Evolutionary conservation across 2,113 vertebrate genomes (phyloP).

Genomic region (Microcebus ravelobensis): DNA sequence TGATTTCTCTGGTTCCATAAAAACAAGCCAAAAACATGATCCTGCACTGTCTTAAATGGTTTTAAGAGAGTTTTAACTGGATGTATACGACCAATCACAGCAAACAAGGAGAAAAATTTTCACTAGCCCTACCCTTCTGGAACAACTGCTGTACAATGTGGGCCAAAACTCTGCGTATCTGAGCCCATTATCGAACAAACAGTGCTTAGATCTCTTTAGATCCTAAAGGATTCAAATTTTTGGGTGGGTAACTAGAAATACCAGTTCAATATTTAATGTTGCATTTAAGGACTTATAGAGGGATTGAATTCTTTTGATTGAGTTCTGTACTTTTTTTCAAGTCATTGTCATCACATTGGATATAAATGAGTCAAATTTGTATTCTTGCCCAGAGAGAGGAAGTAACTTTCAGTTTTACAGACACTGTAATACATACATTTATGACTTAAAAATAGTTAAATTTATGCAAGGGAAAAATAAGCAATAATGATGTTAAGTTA

Average conservation of each 20-base stretch:
- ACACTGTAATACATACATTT: background rate
- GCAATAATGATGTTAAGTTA: background rate
- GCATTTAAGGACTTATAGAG: background rate
- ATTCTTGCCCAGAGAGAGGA: background rate
- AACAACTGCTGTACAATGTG: rapidly evolving
- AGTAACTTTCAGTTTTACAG: background rate
- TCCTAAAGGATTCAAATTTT: background rate
- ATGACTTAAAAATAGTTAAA: slow-evolving; percentile 22
- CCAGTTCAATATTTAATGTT: background rate
- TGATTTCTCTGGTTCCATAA: background rate
- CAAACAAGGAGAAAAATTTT: background rate
- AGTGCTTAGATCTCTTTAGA: background rate
- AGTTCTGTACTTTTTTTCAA: background rate
- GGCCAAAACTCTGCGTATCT: background rate
- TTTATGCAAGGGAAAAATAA: background rate
- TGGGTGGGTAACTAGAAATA: background rate
- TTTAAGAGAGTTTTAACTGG: too few species aligned
- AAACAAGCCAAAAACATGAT: background rate
- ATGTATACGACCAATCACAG: background rate
- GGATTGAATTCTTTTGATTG: background rate
- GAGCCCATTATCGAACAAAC: background rate
- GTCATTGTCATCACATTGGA: background rate
- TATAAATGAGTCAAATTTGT: background rate
- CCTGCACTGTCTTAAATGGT: background rate
- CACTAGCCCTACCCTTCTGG: rapidly evolving